Base-by-base conservation (phyloP, 2,797 vertebrate species). In the Gadopsis bispinosus region DNA sequence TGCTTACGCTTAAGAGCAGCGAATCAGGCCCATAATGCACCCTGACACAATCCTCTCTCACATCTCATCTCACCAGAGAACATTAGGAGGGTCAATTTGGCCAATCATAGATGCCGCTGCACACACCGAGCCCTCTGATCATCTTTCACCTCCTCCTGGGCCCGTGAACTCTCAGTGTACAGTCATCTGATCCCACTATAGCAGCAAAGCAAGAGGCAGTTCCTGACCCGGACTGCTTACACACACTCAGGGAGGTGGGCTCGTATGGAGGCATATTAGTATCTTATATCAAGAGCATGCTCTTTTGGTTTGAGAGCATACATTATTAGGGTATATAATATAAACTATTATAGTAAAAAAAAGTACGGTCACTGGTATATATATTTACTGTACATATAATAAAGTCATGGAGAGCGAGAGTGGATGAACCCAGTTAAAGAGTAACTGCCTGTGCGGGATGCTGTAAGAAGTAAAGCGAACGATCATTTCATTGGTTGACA, bases 121-220 rank as follows among this genome's bases (percentile, higher is more conserved):
- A 83, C 78, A 75, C 82, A 71, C 60, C 71, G 80, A 86, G 89
- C 78, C 76, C 80, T 69, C 73, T 83, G 87, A 89, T 94, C 88
- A 77, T 90, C 87, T 93, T 92, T 91, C 89, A 92, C 73, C 80
- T 82, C 77, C 79, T 85, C 83, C 59, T 65, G 74, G 83, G 85
- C 82, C 76, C 10, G 55, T 91, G 92, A 93, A 89, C 88, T 91
- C 86, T 89, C 67, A 50, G 73, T 92, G 87, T 83, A 65, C 86
- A 84, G 90, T 90, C 88, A 91, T 84, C 82, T 80, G 89, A 91
- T 92, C 91, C 84, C 77, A 60, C 76, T 80, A 83, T 79, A 88
- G 84, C 86, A 87, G 84, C 75, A 55, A 55, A 83, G 80, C 83
- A 54, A 71, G 67, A 7, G 51, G 67, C 75, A 35, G 51, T 76